Evolutionary conservation across 1,140 invertebrate species (phyloP).

Genomic region (Aphelenchoides besseyi): DNA sequence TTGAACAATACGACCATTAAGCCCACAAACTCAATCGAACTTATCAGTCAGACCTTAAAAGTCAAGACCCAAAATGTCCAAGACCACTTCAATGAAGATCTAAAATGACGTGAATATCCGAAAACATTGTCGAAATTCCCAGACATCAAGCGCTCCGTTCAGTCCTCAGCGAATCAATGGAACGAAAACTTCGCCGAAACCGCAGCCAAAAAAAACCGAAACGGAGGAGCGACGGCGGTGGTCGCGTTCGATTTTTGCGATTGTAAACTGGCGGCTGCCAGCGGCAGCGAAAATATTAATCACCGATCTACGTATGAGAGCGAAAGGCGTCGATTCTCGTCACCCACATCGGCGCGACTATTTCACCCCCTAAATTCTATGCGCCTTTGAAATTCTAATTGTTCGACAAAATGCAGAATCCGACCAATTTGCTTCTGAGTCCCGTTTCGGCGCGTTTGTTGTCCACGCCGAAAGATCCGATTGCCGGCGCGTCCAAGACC

Average conservation of each 20-base stretch:
- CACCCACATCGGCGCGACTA: neutral
- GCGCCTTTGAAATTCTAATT: neutral
- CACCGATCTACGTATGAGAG: neutral
- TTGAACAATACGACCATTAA: too few relatives aligned
- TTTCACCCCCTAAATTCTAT: neutral
- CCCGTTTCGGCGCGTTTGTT: neutral
- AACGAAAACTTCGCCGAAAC: neutral
- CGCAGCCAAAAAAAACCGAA: neutral
- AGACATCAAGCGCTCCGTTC: too few relatives aligned
- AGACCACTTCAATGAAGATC: too few relatives aligned
- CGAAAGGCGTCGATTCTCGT: neutral
- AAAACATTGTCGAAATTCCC: too few relatives aligned
- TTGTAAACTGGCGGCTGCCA: neutral
- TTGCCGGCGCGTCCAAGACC: neutral
- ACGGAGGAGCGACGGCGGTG: neutral
- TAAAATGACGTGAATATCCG: too few relatives aligned
- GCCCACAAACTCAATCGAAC: too few relatives aligned
- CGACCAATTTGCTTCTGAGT: neutral
- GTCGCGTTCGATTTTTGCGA: neutral
- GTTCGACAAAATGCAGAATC: neutral
- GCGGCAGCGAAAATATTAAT: slow-evolving; percentile 2
- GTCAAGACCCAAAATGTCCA: too few relatives aligned
- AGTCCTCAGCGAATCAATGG: neutral
- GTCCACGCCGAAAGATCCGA: neutral
- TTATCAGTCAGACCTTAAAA: too few relatives aligned